Evolutionary conservation across 2,888 invertebrate genomes (phyloP), one percentile per base, ranked within the genome.

Genomic region (Pristionchus arcanus): DNA sequence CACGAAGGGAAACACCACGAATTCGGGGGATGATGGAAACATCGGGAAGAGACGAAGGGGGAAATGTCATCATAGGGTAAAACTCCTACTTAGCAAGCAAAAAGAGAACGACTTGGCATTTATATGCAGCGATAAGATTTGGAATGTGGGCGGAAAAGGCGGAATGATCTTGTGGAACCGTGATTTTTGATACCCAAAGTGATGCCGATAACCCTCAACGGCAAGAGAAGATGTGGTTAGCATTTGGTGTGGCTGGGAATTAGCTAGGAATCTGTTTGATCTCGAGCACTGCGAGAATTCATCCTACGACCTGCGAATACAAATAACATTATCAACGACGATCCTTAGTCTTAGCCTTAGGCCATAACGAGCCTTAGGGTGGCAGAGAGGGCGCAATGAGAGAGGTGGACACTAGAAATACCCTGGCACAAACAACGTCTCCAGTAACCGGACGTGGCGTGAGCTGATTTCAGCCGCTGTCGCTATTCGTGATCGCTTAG

Each of bases 51-150:
- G 34, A 11, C 2, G 34, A 77, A 77, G 16, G n/a, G 31, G 53
- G 81, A 53, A 81, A 81, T 81, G 81, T 81, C 53, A 81, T 81
- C 81, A 81, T 81, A 81, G 81, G 42, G 81, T 21, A 9, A 42
- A 19, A 3, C n/a, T 81, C 28, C 81, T 81, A 81, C 77, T 42
- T 25, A 21, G 19, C 49, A 28, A 49, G 49, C 0, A 53, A 81
- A 34, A 37, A 77, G 21, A 81, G 42, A 77, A 42, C 42, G 77
- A 42, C 7, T 49, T 81, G 81, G 49, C 49, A 81, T 81, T 42
- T 28, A 81, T 34, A 42, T 49, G 81, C 49, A 21, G 81, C 25
- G 81, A 49, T 42, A 21, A 42, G 77, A 19, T 16, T 37, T 37
- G 49, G 49, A 53, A 81, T 81, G 28, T 42, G 81, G 71, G 71